Base-by-base conservation (phyloP, 2,797 vertebrate species). In the Ara ararauna region DNA sequence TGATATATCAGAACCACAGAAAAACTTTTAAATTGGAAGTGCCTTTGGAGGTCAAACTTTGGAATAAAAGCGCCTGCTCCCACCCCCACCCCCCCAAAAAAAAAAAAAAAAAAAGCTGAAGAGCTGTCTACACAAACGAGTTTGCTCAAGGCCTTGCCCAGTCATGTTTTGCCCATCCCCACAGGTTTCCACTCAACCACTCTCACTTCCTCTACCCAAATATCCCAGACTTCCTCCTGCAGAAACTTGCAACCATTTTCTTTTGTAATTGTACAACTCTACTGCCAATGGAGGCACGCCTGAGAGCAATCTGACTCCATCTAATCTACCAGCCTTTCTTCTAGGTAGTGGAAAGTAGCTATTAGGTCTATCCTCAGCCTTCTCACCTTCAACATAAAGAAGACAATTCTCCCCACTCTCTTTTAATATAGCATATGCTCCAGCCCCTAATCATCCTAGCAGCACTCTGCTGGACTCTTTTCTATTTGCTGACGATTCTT, bases 281-380 rank as follows among this genome's bases (percentile, higher is more conserved):
- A 40, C 5, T 7, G 38, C 2, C 53, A 85, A 26, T 0, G 5
- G 20, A 66, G 34, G 32, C 8, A n/a, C 0, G 4, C 13, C 22
- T 36, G 44, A 84, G 23, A 65, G 15, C 13, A 76, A 20, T 42
- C 54, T 17, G 19, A 48, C 26, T 72, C 30, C 56, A 70, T 38
- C 51, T 47, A 14, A 44, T 32, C 51, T 51, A 70, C 5, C 7
- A 32, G 34, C 5, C 27, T 58, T 74, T 14, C 42, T 45, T 85
- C 44, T 9, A 74, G 7, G 14, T 15, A 64, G 23, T 13, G 4
- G 34, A 83, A 80, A 77, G 38, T 7, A 19, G 23, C 22, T 66
- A 32, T 20, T n/a, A 50, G 48, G 75, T 68, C 17, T 7, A 60
- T 30, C 32, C 70, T 91, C 40, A 84, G 65, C 5, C 72, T 76